Conservation (phyloP, 2,888 invertebrate genomes). For the Notocelia uddmanniana region DNA sequence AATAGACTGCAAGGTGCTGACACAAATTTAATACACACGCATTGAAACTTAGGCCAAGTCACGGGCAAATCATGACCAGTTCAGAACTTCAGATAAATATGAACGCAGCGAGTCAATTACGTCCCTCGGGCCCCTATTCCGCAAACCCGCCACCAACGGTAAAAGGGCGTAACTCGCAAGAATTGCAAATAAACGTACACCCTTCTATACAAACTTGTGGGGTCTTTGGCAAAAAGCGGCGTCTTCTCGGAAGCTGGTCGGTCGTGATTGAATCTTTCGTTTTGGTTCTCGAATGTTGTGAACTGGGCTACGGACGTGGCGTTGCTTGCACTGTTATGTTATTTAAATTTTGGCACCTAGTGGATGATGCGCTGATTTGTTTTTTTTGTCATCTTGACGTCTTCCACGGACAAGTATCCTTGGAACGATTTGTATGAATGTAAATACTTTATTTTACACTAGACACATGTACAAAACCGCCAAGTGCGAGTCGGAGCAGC, state of each 20-base stretch:
- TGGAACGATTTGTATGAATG: no score
- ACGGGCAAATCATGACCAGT: conserved; percentile 13
- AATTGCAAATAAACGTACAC: neutral
- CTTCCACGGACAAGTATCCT: no score
- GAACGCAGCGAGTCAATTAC: conserved; percentile 48
- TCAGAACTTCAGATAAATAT: conserved; percentile 22
- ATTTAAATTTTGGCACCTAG: neutral
- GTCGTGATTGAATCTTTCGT: conserved; percentile 81
- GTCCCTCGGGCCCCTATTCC: conserved; percentile 64
- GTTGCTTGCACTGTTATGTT: neutral
- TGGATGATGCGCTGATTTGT: neutral
- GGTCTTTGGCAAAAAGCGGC: conserved; percentile 57
- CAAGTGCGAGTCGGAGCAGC: no score
- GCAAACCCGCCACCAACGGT: conserved; percentile 53
- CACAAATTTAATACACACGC: conserved; percentile 13
- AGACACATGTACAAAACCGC: no score
- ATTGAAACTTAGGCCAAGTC: neutral
- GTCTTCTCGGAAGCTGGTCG: conserved; percentile 74
- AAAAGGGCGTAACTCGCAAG: neutral
- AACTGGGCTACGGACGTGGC: neutral
- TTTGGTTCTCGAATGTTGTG: conserved; percentile 53
- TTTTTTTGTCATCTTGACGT: no score
- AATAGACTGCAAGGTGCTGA: conserved; percentile 24
- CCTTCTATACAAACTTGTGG: neutral
- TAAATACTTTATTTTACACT: no score